These are phyloP conservation scores for Corella eumyota DNA, from an alignment of 23 tunicate genomes.

Conservation along the genomic window DNA sequence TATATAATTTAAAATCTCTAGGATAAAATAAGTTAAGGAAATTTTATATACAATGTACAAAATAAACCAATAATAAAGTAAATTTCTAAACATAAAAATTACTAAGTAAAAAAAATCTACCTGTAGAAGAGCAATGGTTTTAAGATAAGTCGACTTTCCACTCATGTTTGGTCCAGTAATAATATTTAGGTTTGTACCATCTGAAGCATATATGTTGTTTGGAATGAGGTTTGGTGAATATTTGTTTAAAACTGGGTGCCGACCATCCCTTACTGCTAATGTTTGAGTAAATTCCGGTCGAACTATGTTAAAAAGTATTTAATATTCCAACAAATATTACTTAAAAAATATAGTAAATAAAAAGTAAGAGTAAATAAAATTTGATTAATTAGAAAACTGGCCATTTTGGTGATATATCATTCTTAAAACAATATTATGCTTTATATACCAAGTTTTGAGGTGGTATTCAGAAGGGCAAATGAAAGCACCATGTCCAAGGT, in stretches of 20 bases:
- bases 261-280: conserved; percentile 59
- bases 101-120: too few relatives aligned
- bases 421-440: too few relatives aligned
- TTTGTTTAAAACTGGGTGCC: conserved; percentile 64
- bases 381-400: too few relatives aligned
- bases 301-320: conserved; percentile 14
- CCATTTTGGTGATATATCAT: too few relatives aligned
- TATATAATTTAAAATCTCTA: too few relatives aligned
- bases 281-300: conserved; percentile 90
- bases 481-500: conserved; percentile 67
- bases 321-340: too few relatives aligned
- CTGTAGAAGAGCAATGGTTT: conserved; percentile 57
- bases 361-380: too few relatives aligned
- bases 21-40: too few relatives aligned
- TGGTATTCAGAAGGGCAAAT: conserved; percentile 44
- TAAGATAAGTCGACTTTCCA: conserved; percentile 82
- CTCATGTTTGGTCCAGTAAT: conserved; percentile 90
- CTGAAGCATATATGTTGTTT: conserved; percentile 65
- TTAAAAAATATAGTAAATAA: too few relatives aligned
- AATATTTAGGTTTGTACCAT: conserved; percentile 54
- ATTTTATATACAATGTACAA: too few relatives aligned
- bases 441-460: conserved; percentile 57
- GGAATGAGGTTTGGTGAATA: conserved; percentile 9
- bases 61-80: too few relatives aligned
- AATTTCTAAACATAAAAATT: too few relatives aligned